Base-by-base conservation (phyloP, 2,888 invertebrate species). In the Lottia scabra region DNA sequence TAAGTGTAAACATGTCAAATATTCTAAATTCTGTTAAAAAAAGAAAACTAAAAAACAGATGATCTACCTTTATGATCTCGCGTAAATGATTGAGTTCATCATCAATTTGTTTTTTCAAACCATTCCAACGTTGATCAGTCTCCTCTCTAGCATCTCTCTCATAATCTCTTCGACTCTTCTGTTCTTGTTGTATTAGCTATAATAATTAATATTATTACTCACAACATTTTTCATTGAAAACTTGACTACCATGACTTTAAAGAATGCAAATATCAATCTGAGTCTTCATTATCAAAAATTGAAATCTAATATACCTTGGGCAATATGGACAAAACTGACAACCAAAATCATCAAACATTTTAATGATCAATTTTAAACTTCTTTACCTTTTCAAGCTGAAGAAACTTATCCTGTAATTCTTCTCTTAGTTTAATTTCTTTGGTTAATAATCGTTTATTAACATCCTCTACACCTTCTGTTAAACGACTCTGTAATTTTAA, bases 341-440 rank as follows among this genome's bases (percentile, higher is more conserved):
- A 38, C 2, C 10, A 1, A 38, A 38, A 38, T 38, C 38, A 2
- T n/a, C n/a, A n/a, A n/a, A n/a, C n/a, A n/a, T n/a, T n/a, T n/a
- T n/a, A n/a, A n/a, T 8, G 38, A 38, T 6, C 8, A 38, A 5
- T 38, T 38, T 10, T 38, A 38, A 38, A 38, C 27, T 27, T 26
- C 44, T 79, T 68, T 68, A 88, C 88, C 81, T 84, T 85, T 76
- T 89, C 89, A 10, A 89, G 75, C 65, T 87, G 84, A 26, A 83
- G 70, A 72, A 79, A 85, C 77, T 85, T 85, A 19, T 83, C 81
- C 74, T 87, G 87, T 43, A 84, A 80, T 62, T 89, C 89, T 69
- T 89, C 89, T 27, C 87, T 71, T 0, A 88, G 80, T 75, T 87
- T 87, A 73, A 88, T 85, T 75, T 89, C 89, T 75, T 87, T 87